Evolutionary conservation across 1,140 invertebrate genomes (phyloP).

Genomic region (Trichonephila clavata): DNA sequence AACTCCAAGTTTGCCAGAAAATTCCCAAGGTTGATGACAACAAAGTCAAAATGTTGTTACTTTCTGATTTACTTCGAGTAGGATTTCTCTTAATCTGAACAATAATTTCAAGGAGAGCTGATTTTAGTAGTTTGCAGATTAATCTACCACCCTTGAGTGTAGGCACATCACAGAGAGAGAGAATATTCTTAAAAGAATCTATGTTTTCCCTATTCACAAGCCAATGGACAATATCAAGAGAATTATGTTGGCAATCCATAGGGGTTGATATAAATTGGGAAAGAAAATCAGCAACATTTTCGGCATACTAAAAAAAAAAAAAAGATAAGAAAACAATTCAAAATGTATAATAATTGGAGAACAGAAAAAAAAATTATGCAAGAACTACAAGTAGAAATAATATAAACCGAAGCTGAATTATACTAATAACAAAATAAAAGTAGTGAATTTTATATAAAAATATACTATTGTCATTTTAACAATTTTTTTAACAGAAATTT

Average conservation of each 20-base stretch:
- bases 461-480: too few species aligned
- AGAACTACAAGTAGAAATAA: too few species aligned
- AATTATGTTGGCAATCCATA: neutral
- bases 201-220: constrained; percentile 26
- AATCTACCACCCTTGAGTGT: neutral
- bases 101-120: constrained; percentile 76
- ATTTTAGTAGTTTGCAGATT: constrained; percentile 78
- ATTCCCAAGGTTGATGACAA: constrained; percentile 68
- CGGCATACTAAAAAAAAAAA: constrained; percentile 1
- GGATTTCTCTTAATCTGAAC: constrained; percentile 78
- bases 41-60: neutral
- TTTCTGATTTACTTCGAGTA: neutral
- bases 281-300: constrained; percentile 13
- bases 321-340: constrained; percentile 21
- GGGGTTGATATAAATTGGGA: constrained; percentile 22
- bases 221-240: neutral
- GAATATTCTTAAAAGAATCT: constrained; percentile 13
- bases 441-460: too few species aligned
- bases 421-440: neutral
- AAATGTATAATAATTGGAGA: neutral
- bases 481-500: too few species aligned
- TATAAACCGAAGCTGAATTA: neutral
- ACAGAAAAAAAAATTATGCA: too few species aligned
- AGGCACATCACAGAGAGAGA: neutral
- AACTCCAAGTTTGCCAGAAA: constrained; percentile 87